A percentile compares a stretch with the other conserved stretches of the same genome.
Evolutionary conservation across 2,113 vertebrate species (phyloP).

Genomic region (Anguilla japonica): DNA sequence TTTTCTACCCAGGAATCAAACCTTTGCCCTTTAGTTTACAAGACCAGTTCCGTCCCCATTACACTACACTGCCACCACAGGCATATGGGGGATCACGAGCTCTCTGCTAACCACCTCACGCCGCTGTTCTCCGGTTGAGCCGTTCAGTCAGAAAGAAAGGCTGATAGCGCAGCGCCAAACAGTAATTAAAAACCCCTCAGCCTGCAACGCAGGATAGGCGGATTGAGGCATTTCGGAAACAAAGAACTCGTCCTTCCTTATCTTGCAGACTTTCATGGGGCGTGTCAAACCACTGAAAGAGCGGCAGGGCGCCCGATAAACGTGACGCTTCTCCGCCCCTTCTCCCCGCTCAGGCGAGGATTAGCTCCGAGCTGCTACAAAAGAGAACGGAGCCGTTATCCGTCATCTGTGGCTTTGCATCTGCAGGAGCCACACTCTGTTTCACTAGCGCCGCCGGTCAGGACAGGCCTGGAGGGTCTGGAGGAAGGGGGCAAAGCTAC

Average conservation of each 20-base stretch:
- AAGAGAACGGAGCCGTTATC: too few relatives aligned
- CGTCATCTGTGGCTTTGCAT: too few relatives aligned
- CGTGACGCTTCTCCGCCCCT: not conserved
- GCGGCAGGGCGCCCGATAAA: not conserved
- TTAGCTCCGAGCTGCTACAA: not conserved
- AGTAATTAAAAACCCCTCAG: conserved; percentile 3
- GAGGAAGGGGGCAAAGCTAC: too few relatives aligned
- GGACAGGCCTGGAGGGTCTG: too few relatives aligned
- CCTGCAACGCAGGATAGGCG: not conserved
- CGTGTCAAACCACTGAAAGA: not conserved
- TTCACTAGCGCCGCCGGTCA: too few relatives aligned
- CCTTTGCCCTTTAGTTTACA: too few relatives aligned
- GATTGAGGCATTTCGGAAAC: not conserved
- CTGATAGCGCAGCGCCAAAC: not conserved
- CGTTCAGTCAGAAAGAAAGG: not conserved
- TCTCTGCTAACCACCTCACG: not conserved
- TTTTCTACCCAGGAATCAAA: too few relatives aligned
- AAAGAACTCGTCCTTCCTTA: not conserved
- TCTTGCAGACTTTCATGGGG: not conserved
- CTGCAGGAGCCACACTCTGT: too few relatives aligned
- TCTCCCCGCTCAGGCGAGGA: not conserved
- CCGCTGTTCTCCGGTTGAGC: not conserved
- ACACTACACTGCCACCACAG: too few relatives aligned
- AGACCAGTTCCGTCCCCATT: too few relatives aligned
- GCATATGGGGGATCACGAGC: too few relatives aligned